Conservation (phyloP, 2,113 vertebrate species). For the Campylomormyrus numenius region DNA sequence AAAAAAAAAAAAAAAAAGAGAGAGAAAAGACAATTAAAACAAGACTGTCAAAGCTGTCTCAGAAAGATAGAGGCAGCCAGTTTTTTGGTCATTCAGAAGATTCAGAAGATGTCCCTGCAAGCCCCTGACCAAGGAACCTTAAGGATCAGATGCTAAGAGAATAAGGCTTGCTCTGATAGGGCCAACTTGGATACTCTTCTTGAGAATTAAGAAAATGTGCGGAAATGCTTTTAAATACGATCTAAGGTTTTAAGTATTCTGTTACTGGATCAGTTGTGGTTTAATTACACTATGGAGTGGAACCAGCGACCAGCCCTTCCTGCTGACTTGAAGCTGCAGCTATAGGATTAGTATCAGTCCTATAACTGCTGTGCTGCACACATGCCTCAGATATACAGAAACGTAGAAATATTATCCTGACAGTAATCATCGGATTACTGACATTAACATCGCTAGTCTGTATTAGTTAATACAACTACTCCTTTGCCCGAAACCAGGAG, state of each 20-base stretch:
- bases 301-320: not conserved
- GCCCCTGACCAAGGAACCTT: not conserved
- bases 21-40: not conserved
- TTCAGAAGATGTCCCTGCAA: not conserved
- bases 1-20: not conserved
- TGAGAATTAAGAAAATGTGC: not conserved
- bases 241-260: not conserved
- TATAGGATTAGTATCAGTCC: not conserved
- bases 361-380: not conserved
- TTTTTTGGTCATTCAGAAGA: not conserved
- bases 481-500: constrained; percentile 7
- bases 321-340: not conserved
- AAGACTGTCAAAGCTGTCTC: not conserved
- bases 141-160: not conserved
- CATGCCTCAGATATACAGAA: not conserved
- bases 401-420: not conserved
- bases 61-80: not conserved
- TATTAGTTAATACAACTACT: not conserved
- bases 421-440: not conserved
- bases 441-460: not conserved
- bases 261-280: not conserved
- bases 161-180: not conserved
- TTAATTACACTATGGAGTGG: not conserved
- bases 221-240: not conserved
- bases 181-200: not conserved